A percentile compares a stretch with the other conserved stretches of the same genome.
Conservation (phyloP, 2,113 vertebrate genomes). For the Pollimyrus isidori region DNA sequence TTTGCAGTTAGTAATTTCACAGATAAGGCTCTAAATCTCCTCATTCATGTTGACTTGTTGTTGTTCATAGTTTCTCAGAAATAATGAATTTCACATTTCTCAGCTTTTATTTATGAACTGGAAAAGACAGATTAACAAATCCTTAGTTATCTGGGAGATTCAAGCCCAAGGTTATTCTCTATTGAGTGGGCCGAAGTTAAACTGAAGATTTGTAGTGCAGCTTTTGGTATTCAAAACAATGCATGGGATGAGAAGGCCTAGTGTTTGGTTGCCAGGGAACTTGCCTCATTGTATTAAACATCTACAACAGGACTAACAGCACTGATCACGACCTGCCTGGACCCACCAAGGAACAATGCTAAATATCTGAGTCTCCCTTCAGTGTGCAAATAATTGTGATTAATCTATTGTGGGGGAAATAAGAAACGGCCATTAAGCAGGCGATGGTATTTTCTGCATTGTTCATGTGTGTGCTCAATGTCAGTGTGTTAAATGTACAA, state of each 20-base stretch:
- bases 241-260: constrained; percentile 49
- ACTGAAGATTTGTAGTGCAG: constrained; percentile 45
- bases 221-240: constrained; percentile 54
- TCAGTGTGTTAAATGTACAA: neutral
- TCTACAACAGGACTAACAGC: constrained; percentile 51
- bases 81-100: neutral
- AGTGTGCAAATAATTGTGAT: constrained; percentile 6
- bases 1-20: neutral
- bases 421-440: neutral
- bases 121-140: neutral
- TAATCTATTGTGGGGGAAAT: neutral
- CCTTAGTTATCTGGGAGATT: neutral
- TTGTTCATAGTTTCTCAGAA: neutral
- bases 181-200: neutral
- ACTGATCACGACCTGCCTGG: neutral
- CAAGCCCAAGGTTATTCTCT: neutral
- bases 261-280: constrained; percentile 63
- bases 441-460: neutral
- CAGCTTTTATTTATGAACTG: neutral
- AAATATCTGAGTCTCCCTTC: neutral
- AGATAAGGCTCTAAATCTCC: neutral
- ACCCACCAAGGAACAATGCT: neutral
- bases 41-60: neutral
- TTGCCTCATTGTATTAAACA: constrained; percentile 61
- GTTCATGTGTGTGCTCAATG: neutral